Conservation (phyloP, 2,113 vertebrate genomes). For the Leucosticte australis region DNA sequence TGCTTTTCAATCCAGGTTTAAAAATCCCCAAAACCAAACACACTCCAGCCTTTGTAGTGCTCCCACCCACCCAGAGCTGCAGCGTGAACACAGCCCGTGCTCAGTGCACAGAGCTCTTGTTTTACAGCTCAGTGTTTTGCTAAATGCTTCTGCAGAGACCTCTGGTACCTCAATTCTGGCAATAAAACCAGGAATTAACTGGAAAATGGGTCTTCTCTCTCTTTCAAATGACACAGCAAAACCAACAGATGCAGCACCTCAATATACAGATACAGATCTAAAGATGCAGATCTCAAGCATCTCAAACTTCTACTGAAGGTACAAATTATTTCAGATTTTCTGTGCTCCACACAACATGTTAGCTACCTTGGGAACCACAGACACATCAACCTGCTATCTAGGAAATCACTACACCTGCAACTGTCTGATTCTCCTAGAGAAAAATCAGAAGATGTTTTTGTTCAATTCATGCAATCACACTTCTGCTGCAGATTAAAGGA, state of each 20-base stretch:
- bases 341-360: neutral
- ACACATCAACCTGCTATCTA: neutral
- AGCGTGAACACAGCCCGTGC: neutral
- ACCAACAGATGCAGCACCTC: neutral
- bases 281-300: neutral
- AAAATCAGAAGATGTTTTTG: neutral
- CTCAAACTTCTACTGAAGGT: neutral
- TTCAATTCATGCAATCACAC: neutral
- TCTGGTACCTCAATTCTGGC: rapidly evolving
- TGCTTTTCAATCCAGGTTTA: neutral
- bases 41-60: neutral
- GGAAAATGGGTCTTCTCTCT: neutral
- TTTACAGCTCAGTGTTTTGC: neutral
- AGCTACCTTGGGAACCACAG: neutral
- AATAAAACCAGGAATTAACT: neutral
- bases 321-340: neutral
- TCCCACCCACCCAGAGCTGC: neutral
- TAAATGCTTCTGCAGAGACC: neutral
- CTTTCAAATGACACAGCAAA: neutral
- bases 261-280: neutral
- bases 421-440: neutral
- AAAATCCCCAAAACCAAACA: neutral
- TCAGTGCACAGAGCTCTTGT: neutral
- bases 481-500: neutral
- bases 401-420: neutral